Base-by-base conservation (phyloP, 2,888 invertebrate genomes). In the Aplocera efformata region DNA sequence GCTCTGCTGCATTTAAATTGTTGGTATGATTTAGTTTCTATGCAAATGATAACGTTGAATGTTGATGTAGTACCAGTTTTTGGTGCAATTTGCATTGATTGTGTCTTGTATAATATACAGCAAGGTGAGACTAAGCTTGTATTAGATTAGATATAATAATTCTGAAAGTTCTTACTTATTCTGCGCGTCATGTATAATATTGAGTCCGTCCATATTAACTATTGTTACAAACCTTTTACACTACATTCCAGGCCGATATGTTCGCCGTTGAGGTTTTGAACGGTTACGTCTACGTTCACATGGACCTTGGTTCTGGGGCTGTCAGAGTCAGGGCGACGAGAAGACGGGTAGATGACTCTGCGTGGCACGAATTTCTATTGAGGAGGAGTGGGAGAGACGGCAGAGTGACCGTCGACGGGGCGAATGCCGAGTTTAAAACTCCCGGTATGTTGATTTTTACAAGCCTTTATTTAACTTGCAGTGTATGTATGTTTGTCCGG, bases 251-350 rank as follows among this genome's bases (percentile, higher is more conserved):
- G 94, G 92, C 94, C 33, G 98, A 98, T 75, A 91, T 98, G 35
- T 96, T 99, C 69, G 97, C 97, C 1, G 93, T 99, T 56, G 99
- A 99, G 80, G 90, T 99, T 58, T 90, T 98, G 53, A 96, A 96
- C 56, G 98, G 98, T 0, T 96, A 98, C 74, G 92, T 99, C 50
- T 98, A 96, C 82, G 92, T 98, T 10, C 95, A 98, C 62, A 88
- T 98, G 63, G 97, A 98, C 71, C 90, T 98, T 30, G 98, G 98
- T 0, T 96, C 97, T 1, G 98, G 98, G 0, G 93, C 96, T 0
- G 92, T 95, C 2, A 94, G 96, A 66, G 93, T 97, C 35, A 91
- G 96, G 59, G 95, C 95, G 0, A 96, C 96, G 0, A 88, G 94
- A 30, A 85, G 93, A 32, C 90, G 94, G 20, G 94, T 98, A 3